Evolutionary conservation across 2,797 vertebrate genomes (phyloP).

Genomic region (Astyanax mexicanus): DNA sequence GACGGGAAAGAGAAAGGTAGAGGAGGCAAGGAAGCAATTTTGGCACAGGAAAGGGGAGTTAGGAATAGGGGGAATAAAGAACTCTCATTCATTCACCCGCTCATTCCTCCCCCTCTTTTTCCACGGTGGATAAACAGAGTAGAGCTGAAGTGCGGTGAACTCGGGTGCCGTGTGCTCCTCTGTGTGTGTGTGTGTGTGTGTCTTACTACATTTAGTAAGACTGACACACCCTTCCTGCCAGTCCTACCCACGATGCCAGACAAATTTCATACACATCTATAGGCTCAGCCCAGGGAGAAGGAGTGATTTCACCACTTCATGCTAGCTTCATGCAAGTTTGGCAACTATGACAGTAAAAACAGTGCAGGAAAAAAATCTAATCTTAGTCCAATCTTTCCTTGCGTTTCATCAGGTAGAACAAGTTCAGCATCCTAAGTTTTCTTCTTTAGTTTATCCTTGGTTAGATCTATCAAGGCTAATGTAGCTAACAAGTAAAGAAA

Average conservation of each 20-base stretch:
- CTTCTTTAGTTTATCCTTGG: no score
- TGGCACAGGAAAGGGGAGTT: slow-evolving; percentile 72
- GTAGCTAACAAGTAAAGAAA: no score
- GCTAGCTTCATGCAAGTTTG: no score
- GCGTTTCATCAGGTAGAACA: no score
- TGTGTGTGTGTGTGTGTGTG: slow-evolving; percentile 35
- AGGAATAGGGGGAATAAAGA: slow-evolving; percentile 69
- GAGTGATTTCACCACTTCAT: no score
- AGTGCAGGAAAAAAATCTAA: no score
- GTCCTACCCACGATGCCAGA: slow-evolving; percentile 37
- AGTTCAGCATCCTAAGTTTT: no score
- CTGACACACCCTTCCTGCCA: slow-evolving; percentile 58
- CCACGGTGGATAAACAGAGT: slow-evolving; percentile 48
- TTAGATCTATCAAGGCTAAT: no score
- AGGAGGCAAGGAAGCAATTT: slow-evolving; percentile 61
- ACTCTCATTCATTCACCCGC: slow-evolving; percentile 77
- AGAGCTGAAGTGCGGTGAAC: slow-evolving; percentile 47
- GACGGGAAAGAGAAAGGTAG: slow-evolving; percentile 52
- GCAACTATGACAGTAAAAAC: no score
- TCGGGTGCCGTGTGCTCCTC: slow-evolving; percentile 20
- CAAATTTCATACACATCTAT: slow-evolving; percentile 28
- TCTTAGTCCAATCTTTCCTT: no score
- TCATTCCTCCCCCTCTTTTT: slow-evolving; percentile 54
- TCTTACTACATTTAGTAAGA: slow-evolving; percentile 55
- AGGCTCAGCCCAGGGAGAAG: not conserved